Evolutionary conservation across 2,888 invertebrate species (phyloP).

Genomic region (Pristionchus fissidentatus): DNA sequence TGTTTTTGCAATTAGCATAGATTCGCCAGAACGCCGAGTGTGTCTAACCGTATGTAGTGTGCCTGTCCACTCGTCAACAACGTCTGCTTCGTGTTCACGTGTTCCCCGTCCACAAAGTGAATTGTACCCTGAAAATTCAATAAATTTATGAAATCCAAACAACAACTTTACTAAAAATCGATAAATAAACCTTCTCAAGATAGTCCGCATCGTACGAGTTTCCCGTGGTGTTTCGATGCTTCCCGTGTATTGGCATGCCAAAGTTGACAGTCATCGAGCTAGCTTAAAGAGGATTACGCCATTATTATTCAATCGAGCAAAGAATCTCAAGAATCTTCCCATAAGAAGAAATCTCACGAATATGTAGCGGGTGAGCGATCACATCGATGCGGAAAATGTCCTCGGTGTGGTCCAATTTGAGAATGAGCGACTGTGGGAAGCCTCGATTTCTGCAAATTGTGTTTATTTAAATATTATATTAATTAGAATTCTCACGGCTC

Average conservation of each 20-base stretch:
- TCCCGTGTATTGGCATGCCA: slow-evolving; percentile 10
- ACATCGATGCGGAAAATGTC: slow-evolving; percentile 27
- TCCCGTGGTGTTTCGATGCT: slow-evolving; percentile 36
- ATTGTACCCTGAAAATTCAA: background rate
- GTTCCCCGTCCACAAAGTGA: slow-evolving; percentile 25
- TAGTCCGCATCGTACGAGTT: slow-evolving; percentile 44
- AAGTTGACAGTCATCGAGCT: slow-evolving; percentile 42
- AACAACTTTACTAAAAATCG: no score
- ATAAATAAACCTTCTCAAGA: background rate
- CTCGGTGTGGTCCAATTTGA: background rate
- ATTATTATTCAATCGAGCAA: background rate
- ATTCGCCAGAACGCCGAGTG: no score
- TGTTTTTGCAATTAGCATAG: no score
- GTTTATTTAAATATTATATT: background rate
- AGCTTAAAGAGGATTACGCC: background rate
- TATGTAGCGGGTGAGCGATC: slow-evolving; percentile 25
- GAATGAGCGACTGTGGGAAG: slow-evolving; percentile 27
- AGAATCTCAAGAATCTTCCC: background rate
- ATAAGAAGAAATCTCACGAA: slow-evolving; percentile 3
- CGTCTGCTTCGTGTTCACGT: slow-evolving; percentile 33
- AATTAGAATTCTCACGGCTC: background rate
- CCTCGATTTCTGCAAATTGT: slow-evolving; percentile 1
- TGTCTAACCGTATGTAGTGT: slow-evolving; percentile 38
- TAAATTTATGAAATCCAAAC: background rate
- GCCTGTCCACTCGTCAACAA: slow-evolving; percentile 19